Evolutionary conservation across 2,113 vertebrate species (phyloP).

Genomic region (Triplophysa siluroides): DNA sequence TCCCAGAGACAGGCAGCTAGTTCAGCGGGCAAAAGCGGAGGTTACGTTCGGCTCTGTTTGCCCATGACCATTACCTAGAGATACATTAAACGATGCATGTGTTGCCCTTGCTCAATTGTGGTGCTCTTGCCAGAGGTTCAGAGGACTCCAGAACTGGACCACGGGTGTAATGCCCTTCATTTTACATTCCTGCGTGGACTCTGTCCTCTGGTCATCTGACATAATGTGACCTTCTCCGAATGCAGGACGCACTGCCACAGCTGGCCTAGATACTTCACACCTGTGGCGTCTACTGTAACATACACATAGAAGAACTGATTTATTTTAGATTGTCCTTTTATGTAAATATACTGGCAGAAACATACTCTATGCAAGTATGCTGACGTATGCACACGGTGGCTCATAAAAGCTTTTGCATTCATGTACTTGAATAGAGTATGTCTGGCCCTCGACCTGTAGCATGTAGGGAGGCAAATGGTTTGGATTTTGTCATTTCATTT

Average conservation of each 20-base stretch:
- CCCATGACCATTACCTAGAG: neutral
- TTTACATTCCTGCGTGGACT: constrained; percentile 46
- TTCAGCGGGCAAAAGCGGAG: neutral
- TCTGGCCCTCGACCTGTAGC: neutral
- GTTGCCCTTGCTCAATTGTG: constrained; percentile 41
- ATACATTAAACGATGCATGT: neutral
- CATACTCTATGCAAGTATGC: neutral
- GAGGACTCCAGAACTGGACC: constrained; percentile 31
- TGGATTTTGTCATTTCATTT: constrained; percentile 12
- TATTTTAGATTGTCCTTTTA: no score
- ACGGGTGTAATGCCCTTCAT: constrained; percentile 16
- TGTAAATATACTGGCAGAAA: neutral
- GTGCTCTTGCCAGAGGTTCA: constrained; percentile 51
- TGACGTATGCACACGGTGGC: neutral
- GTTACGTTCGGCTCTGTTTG: neutral
- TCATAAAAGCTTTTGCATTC: neutral
- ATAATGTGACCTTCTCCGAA: constrained; percentile 34
- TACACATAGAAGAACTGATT: neutral
- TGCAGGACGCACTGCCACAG: constrained; percentile 5
- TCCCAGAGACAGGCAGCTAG: constrained; percentile 21
- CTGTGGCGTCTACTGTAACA: constrained; percentile 24
- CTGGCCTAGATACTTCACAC: constrained; percentile 8
- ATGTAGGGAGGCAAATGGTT: neutral
- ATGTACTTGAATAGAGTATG: neutral
- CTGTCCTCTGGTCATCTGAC: constrained; percentile 13